These are phyloP conservation scores for Hermodice carunculata DNA, from an alignment of 2,888 invertebrate species.

Conservation along the genomic window DNA sequence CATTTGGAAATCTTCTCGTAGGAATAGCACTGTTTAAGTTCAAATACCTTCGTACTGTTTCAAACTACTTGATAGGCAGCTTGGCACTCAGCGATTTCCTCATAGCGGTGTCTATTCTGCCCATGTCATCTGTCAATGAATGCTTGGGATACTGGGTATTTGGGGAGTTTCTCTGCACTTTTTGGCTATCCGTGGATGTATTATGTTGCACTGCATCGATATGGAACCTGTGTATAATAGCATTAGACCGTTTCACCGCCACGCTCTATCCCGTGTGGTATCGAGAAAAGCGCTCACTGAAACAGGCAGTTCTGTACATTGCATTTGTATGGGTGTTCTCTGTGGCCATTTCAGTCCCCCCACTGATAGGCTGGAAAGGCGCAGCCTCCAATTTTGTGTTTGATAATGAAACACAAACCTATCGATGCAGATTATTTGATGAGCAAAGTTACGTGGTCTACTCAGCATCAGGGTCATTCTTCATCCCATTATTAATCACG, in stretches of 20 bases:
- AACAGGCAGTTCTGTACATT: slow-evolving; percentile 63
- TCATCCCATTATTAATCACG: slow-evolving; percentile 66
- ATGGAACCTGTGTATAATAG: slow-evolving; percentile 69
- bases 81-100: slow-evolving; percentile 68
- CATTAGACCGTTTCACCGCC: slow-evolving; percentile 69
- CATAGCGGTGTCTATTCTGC: slow-evolving; percentile 66
- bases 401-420: slow-evolving; percentile 38
- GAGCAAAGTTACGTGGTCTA: slow-evolving; percentile 67
- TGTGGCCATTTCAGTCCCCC: slow-evolving; percentile 65
- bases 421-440: slow-evolving; percentile 65
- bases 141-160: slow-evolving; percentile 68
- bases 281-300: slow-evolving; percentile 61
- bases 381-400: slow-evolving; percentile 31
- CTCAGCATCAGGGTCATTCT: slow-evolving; percentile 68
- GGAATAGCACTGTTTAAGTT: slow-evolving; percentile 61
- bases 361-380: slow-evolving; percentile 56
- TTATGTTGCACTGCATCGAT: slow-evolving; percentile 70
- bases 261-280: slow-evolving; percentile 70
- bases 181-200: slow-evolving; percentile 71
- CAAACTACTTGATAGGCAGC: slow-evolving; percentile 69
- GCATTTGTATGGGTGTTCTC: slow-evolving; percentile 69
- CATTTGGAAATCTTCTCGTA: slow-evolving; percentile 67
- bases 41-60: slow-evolving; percentile 62
- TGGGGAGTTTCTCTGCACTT: slow-evolving; percentile 67
- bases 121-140: slow-evolving; percentile 65